Evolutionary conservation across 30 jellyfish, hydroid and myxozoan genomes (phyloP).

Genomic region (Hydractinia symbiolongicarpus): DNA sequence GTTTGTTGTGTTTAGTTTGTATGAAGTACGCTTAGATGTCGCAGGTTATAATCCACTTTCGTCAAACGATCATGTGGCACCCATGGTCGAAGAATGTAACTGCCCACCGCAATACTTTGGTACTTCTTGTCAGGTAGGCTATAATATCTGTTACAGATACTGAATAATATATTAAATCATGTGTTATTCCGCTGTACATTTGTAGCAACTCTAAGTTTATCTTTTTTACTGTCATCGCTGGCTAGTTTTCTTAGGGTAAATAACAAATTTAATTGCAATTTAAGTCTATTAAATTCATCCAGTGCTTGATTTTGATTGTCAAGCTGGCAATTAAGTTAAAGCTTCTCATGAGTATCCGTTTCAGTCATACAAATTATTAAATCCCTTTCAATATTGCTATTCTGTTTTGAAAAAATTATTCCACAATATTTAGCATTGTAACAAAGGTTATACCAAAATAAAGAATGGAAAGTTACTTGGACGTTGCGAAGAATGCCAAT

Average conservation of each 20-base stretch:
- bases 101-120: slow-evolving; percentile 52
- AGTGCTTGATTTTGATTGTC: no score
- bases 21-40: slow-evolving; percentile 39
- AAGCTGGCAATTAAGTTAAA: no score
- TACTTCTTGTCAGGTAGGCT: slow-evolving; percentile 41
- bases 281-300: no score
- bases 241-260: no score
- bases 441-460: slow-evolving; percentile 42
- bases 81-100: slow-evolving; percentile 50
- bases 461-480: slow-evolving; percentile 15
- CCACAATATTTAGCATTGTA: slow-evolving; percentile 26
- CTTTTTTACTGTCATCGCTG: no score
- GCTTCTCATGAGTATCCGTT: not conserved
- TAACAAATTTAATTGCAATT: not conserved
- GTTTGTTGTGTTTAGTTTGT: slow-evolving; percentile 7
- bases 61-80: slow-evolving; percentile 30
- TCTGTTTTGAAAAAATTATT: not conserved
- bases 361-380: not conserved
- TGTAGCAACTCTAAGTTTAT: no score
- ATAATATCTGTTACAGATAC: no score
- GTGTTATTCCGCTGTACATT: no score
- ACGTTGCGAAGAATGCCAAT: slow-evolving; percentile 31
- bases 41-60: slow-evolving; percentile 34
- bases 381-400: not conserved
- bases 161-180: no score